Evolutionary conservation across 2,113 vertebrate species (phyloP).

Genomic region (Isichthys henryi): DNA sequence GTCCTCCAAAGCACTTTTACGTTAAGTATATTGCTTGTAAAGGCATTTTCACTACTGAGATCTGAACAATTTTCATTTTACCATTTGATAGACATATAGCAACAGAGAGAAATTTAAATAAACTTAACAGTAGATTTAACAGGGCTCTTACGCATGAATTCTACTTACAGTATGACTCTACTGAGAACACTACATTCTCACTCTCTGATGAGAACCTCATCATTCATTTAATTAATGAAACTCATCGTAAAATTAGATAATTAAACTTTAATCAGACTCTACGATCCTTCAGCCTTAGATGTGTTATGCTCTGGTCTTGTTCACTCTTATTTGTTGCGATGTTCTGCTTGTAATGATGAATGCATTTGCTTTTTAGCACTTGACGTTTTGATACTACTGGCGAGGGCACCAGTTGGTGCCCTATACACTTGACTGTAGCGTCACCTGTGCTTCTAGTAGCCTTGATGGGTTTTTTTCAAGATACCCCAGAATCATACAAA

Average conservation of each 20-base stretch:
- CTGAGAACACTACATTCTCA: neutral
- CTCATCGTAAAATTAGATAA: neutral
- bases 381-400: slow-evolving; percentile 3
- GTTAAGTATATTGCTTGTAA: neutral
- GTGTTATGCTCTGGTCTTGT: neutral
- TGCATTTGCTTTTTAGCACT: slow-evolving; percentile 6
- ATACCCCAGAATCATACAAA: neutral
- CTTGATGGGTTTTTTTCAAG: neutral
- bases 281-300: neutral
- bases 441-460: slow-evolving; percentile 10
- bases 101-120: neutral
- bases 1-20: neutral
- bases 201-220: neutral
- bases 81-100: neutral
- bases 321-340: neutral
- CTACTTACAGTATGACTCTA: neutral
- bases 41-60: neutral
- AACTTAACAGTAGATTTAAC: neutral
- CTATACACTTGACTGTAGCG: neutral
- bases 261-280: neutral
- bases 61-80: neutral
- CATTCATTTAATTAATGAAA: neutral
- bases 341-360: neutral
- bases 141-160: neutral
- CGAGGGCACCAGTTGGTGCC: neutral